These are phyloP conservation scores for Pangasius mekongensis DNA, from an alignment of 2,797 vertebrate genomes.

Conservation along the genomic window DNA sequence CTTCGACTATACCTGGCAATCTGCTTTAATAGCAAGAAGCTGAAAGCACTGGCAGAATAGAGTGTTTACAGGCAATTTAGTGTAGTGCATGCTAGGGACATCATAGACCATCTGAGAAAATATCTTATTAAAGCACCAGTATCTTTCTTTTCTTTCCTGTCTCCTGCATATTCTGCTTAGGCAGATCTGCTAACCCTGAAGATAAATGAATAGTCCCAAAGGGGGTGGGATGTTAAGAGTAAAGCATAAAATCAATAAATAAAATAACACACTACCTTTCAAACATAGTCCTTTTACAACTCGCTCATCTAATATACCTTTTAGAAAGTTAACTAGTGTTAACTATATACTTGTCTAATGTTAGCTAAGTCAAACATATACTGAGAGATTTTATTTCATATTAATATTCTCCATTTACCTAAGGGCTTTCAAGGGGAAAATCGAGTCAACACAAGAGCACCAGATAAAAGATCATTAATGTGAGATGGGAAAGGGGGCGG, in stretches of 20 bases:
- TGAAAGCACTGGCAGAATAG: not conserved
- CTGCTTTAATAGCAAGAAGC: slow-evolving; percentile 32
- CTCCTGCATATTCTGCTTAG: not conserved
- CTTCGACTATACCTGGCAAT: slow-evolving; percentile 25
- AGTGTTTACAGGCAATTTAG: slow-evolving; percentile 24
- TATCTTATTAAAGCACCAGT: not conserved
- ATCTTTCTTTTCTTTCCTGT: not conserved
- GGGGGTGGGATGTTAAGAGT: not conserved
- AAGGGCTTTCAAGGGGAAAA: too few relatives aligned
- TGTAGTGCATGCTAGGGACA: not conserved
- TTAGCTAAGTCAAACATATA: not conserved
- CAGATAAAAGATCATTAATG: too few relatives aligned
- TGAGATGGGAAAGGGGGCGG: too few relatives aligned
- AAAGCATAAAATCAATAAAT: not conserved
- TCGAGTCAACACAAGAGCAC: too few relatives aligned
- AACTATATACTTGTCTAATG: not conserved
- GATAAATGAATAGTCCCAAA: not conserved
- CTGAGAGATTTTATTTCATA: too few relatives aligned
- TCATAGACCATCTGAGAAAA: not conserved
- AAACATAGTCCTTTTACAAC: not conserved
- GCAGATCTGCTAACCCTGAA: not conserved
- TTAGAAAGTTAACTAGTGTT: not conserved
- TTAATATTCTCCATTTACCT: too few relatives aligned
- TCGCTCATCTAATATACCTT: not conserved
- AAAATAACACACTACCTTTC: not conserved